A percentile compares a stretch with the other conserved stretches of the same genome.
Conservation (phyloP, 2,888 invertebrate genomes). For the Drosophila phalerata region DNA sequence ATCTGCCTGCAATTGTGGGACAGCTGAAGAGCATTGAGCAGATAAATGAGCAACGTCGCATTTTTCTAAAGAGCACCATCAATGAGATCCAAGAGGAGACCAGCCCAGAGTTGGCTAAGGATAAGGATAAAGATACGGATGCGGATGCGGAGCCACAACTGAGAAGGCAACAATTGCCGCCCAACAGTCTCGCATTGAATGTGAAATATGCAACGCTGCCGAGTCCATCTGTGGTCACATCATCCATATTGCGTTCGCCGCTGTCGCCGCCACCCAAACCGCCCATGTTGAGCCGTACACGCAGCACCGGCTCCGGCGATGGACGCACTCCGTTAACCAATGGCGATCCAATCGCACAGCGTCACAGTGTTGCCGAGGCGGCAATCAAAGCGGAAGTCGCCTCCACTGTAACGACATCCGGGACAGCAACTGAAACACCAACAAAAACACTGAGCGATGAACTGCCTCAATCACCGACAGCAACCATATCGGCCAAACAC, state of each 20-base stretch:
- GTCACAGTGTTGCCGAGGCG: slow-evolving; percentile 49
- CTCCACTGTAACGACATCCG: neutral
- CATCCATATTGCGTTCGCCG: slow-evolving; percentile 63
- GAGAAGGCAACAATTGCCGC: slow-evolving; percentile 34
- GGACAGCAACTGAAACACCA: slow-evolving; percentile 6
- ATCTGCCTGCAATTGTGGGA: slow-evolving; percentile 69
- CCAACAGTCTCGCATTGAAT: slow-evolving; percentile 53
- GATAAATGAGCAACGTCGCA: slow-evolving; percentile 78
- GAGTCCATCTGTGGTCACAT: slow-evolving; percentile 40
- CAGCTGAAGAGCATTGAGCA: slow-evolving; percentile 78
- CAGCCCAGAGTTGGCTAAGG: neutral
- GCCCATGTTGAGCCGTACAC: slow-evolving; percentile 82
- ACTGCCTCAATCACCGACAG: slow-evolving; percentile 7
- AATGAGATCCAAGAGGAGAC: slow-evolving; percentile 56
- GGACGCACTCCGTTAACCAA: slow-evolving; percentile 47
- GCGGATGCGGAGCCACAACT: slow-evolving; percentile 6
- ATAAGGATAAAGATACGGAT: neutral
- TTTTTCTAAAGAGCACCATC: slow-evolving; percentile 75
- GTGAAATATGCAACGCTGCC: slow-evolving; percentile 74
- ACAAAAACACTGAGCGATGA: slow-evolving; percentile 1
- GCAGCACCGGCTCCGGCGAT: slow-evolving; percentile 79
- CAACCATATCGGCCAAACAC: slow-evolving; percentile 63
- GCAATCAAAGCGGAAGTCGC: neutral
- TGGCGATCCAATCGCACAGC: slow-evolving; percentile 35
- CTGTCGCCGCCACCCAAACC: slow-evolving; percentile 82